Percentiles rank a stretch among this genome's conserved stretches.
phyloP scores from a whole-genome alignment of 2,888 invertebrate genomes.

The Deroplatys truncata region DNA sequence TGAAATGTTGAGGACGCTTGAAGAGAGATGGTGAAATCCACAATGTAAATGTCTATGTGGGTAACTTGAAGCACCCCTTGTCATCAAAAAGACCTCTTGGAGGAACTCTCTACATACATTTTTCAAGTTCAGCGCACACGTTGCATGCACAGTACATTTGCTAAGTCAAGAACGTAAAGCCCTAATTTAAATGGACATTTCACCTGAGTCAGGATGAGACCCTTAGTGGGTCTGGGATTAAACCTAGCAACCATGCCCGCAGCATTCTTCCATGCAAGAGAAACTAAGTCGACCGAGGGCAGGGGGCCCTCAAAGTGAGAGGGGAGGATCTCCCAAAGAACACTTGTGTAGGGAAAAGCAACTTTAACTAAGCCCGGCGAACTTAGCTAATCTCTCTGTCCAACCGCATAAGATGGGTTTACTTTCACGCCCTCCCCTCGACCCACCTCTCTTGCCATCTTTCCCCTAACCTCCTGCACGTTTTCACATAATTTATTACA shows the following conservation, averaged over 20 bases:
- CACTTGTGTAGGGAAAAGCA: not conserved
- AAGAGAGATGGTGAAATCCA: not conserved
- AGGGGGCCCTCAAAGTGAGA: not conserved
- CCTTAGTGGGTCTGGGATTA: not conserved
- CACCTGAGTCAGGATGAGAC: not conserved
- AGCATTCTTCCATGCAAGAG: not conserved
- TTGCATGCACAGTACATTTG: not conserved
- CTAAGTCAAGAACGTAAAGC: not conserved
- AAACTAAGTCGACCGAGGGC: not conserved
- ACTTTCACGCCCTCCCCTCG: not conserved
- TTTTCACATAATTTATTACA: conserved; percentile 17
- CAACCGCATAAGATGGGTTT: not conserved
- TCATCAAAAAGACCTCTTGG: not conserved
- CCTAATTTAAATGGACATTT: not conserved
- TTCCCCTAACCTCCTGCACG: not conserved
- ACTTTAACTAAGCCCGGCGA: not conserved
- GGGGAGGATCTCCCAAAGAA: not conserved
- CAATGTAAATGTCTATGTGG: not conserved
- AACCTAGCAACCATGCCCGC: not conserved
- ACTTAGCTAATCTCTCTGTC: conserved; percentile 4
- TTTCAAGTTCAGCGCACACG: not conserved
- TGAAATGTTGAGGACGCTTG: not conserved
- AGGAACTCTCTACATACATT: not conserved
- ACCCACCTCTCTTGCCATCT: not conserved
- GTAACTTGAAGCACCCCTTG: not conserved